phyloP scores from a whole-genome alignment of 2,888 invertebrate species.

The Acrocyrtus sp. region DNA sequence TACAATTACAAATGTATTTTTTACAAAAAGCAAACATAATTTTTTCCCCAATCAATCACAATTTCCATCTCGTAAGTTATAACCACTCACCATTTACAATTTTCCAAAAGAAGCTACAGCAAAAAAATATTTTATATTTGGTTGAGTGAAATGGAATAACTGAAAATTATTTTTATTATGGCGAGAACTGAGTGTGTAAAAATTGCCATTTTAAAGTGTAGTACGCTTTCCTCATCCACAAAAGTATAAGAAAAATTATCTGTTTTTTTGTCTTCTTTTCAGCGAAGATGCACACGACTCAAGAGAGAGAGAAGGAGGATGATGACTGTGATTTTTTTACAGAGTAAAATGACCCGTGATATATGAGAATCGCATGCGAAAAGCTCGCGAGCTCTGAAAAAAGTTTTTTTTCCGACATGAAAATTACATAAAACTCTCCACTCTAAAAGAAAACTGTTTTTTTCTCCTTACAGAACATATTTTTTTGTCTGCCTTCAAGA shows the following conservation, averaged over 20 bases:
- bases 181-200: constrained; percentile 6
- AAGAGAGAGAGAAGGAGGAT: too few relatives aligned
- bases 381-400: not conserved
- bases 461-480: not conserved
- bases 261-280: too few relatives aligned
- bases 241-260: too few relatives aligned
- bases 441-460: not conserved
- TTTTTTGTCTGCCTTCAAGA: too few relatives aligned
- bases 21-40: not conserved
- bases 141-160: not conserved
- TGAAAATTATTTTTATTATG: not conserved
- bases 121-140: not conserved
- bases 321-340: too few relatives aligned
- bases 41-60: not conserved
- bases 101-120: too few relatives aligned
- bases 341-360: too few relatives aligned
- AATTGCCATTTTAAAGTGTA: constrained; percentile 19
- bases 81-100: too few relatives aligned
- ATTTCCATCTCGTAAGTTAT: too few relatives aligned
- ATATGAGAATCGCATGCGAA: too few relatives aligned
- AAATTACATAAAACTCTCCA: constrained; percentile 1
- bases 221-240: too few relatives aligned
- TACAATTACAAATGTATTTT: not conserved
- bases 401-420: constrained; percentile 5
- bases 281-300: too few relatives aligned